Conservation (phyloP, 2,797 vertebrate species). For the Sylvia borin region DNA sequence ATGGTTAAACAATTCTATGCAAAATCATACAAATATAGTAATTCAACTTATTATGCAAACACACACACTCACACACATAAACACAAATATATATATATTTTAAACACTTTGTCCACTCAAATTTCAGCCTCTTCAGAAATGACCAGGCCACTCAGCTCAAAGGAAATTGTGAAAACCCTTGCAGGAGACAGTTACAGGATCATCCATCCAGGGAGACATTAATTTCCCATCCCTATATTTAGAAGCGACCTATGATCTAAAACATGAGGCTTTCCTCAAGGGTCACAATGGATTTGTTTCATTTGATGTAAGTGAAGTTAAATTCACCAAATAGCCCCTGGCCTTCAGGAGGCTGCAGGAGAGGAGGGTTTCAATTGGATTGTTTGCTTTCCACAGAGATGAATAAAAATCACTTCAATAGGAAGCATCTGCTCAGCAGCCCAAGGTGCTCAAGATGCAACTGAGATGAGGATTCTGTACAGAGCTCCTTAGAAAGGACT, state of each 20-base stretch:
- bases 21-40: background rate
- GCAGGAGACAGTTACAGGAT: background rate
- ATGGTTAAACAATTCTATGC: background rate
- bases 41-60: background rate
- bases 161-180: background rate
- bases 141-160: background rate
- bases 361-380: background rate
- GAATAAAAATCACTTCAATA: background rate
- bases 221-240: slow-evolving; percentile 9
- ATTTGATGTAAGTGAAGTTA: slow-evolving; percentile 31
- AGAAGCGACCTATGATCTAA: background rate
- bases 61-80: background rate
- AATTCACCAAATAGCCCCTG: slow-evolving; percentile 34
- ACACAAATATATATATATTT: background rate
- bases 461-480: background rate
- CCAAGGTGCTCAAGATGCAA: background rate
- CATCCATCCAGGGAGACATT: background rate
- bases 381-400: background rate
- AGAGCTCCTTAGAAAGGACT: background rate
- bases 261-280: background rate
- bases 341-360: background rate
- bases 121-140: background rate
- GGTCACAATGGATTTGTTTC: slow-evolving; percentile 34
- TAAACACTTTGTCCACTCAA: background rate
- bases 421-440: background rate